Conservation (phyloP, 2,888 invertebrate species). For the Cremastinae sp. region DNA sequence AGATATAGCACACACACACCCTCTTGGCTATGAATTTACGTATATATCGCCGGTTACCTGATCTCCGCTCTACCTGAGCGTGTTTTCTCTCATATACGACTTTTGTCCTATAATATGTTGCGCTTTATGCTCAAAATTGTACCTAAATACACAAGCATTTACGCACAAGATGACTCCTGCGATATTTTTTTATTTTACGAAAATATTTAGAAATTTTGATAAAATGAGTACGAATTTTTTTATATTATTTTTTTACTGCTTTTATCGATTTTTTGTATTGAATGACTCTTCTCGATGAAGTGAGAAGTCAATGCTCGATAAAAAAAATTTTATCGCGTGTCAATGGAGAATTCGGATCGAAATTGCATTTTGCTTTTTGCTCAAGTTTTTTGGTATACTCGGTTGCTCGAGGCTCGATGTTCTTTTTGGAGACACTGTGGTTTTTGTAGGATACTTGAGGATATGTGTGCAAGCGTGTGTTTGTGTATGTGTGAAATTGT, state of each 20-base stretch:
- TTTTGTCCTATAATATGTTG: slow-evolving; percentile 43
- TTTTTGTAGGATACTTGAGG: neutral
- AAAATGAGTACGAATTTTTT: too few relatives aligned
- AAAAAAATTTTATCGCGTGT: too few relatives aligned
- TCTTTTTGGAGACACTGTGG: neutral
- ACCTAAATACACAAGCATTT: neutral
- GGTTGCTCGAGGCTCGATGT: too few relatives aligned
- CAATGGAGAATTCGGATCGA: too few relatives aligned
- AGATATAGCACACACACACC: neutral
- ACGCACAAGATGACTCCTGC: neutral
- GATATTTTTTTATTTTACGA: too few relatives aligned
- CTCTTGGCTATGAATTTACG: neutral
- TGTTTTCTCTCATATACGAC: slow-evolving; percentile 33
- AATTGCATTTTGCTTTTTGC: too few relatives aligned
- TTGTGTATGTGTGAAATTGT: slow-evolving; percentile 11
- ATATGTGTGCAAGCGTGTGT: slow-evolving; percentile 11
- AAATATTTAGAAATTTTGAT: too few relatives aligned
- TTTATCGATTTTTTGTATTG: too few relatives aligned
- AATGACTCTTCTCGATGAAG: too few relatives aligned
- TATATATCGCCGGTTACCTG: slow-evolving; percentile 41
- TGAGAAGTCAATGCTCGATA: too few relatives aligned
- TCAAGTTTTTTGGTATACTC: too few relatives aligned
- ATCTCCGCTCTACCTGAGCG: slow-evolving; percentile 53
- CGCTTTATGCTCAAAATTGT: neutral
- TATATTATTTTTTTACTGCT: too few relatives aligned